Percentiles rank a stretch among this genome's conserved stretches.
phyloP scores from a whole-genome alignment of 2,797 vertebrate species.

The Craterocephalus amniculus region DNA sequence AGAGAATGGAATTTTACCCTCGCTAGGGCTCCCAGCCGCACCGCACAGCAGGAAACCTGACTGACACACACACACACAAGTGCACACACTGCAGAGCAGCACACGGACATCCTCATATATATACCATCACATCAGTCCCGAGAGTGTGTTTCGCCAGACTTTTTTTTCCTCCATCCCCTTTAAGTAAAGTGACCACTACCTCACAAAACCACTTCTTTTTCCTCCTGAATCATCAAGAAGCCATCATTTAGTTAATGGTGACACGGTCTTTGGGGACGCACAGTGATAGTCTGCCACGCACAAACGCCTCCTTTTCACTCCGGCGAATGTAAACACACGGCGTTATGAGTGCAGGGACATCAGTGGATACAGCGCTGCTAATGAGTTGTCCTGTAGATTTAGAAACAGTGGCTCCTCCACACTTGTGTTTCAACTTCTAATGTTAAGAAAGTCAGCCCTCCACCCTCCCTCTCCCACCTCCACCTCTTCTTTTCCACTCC shows the following conservation, averaged over 20 bases:
- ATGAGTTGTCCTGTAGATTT: conserved; percentile 74
- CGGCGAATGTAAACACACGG: conserved; percentile 64
- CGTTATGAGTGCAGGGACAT: conserved; percentile 40
- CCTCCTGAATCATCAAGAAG: conserved; percentile 75
- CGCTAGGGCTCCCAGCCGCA: conserved; percentile 86
- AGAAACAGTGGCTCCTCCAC: conserved; percentile 66
- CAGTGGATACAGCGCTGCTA: conserved; percentile 57
- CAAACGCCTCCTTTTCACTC: conserved; percentile 53
- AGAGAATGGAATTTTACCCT: conserved; percentile 97
- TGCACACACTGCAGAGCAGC: conserved; percentile 53
- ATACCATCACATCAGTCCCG: conserved; percentile 41
- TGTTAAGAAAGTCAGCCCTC: conserved; percentile 60
- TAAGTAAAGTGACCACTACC: conserved; percentile 74
- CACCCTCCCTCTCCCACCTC: conserved; percentile 5
- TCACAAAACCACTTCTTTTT: conserved; percentile 68
- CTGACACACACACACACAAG: conserved; percentile 46
- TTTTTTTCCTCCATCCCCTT: conserved; percentile 43
- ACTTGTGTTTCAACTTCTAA: conserved; percentile 76
- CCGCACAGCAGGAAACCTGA: conserved; percentile 82
- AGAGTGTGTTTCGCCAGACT: conserved; percentile 59
- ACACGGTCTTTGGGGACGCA: conserved; percentile 62
- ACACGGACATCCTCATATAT: conserved; percentile 37
- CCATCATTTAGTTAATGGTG: conserved; percentile 76
- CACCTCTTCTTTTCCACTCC: conserved; percentile 44
- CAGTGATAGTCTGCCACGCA: conserved; percentile 51